Base-by-base conservation (phyloP, 2,888 invertebrate species). In the Ophraella communa region DNA sequence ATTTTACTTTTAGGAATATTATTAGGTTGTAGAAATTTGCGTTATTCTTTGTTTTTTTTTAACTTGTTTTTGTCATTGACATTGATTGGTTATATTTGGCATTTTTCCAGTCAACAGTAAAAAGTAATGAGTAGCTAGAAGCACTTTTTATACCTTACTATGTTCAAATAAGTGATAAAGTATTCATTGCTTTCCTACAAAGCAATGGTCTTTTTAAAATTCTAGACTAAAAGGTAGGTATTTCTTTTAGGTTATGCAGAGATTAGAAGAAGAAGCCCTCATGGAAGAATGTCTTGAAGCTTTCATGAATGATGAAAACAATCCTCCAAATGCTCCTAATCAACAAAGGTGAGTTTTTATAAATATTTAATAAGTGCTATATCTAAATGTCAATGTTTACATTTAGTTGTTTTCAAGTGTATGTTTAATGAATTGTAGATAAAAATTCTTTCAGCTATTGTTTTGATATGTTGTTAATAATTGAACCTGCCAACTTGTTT, bases 211-310 rank as follows among this genome's bases (percentile, higher is more conserved):
- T n/a, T n/a, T n/a, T n/a, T n/a, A n/a, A n/a, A n/a, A n/a, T n/a
- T n/a, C n/a, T n/a, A n/a, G n/a, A n/a, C n/a, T n/a, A n/a, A n/a
- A n/a, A n/a, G n/a, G n/a, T n/a, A n/a, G 10, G 10, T 27, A 8
- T 30, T 30, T 65, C 53, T 24, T 77, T 10, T 18, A 94, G 93
- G 93, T 94, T 67, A 87, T 94, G 85, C 91, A 93, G 80, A 90
- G 94, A 76, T 79, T 94, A 18, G 94, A 94, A 77, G 94, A 94
- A 76, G 94, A 94, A 76, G 94, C 93, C 10, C 80, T 94, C 11
- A 93, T 94, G 91, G 91, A 94, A 78, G 92, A 94, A 78, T 94
- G 94, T 78, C 88, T 93, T 72, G 92, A 93, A 76, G 93, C 92
- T 3, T 93, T 93, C 90, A 77, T 92, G 62, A 91, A 91, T 67